Evolutionary conservation across 1,140 invertebrate genomes (phyloP).

Genomic region (Calliopsis andreniformis): DNA sequence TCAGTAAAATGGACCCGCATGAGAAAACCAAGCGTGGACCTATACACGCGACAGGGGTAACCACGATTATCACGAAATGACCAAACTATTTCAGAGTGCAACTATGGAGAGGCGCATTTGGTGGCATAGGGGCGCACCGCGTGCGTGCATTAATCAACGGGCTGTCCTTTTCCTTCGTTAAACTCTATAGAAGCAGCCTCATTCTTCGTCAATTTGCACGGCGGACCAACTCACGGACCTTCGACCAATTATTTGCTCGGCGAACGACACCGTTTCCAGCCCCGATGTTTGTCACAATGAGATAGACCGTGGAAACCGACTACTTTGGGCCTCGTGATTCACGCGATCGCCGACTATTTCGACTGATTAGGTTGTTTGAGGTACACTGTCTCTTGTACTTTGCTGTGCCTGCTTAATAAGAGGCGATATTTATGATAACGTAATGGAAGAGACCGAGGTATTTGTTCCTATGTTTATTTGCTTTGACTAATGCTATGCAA

Average conservation of each 20-base stretch:
- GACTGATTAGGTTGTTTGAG: slow-evolving; percentile 4
- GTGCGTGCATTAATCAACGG: slow-evolving; percentile 42
- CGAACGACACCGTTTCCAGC: slow-evolving; percentile 27
- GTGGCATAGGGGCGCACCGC: slow-evolving; percentile 36
- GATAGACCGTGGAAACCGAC: neutral
- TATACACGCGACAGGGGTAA: neutral
- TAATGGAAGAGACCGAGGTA: neutral
- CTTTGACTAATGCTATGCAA: too few relatives aligned
- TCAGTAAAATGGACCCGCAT: slow-evolving; percentile 72
- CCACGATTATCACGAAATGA: slow-evolving; percentile 47
- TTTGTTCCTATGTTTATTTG: neutral
- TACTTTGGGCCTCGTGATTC: slow-evolving; percentile 14
- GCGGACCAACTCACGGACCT: slow-evolving; percentile 35
- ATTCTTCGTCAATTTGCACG: slow-evolving; percentile 71
- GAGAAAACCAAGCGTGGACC: slow-evolving; percentile 63
- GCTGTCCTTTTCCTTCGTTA: slow-evolving; percentile 51
- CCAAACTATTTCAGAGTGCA: slow-evolving; percentile 33
- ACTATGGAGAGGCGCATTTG: slow-evolving; percentile 19
- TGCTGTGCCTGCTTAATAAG: neutral
- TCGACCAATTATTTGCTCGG: slow-evolving; percentile 53
- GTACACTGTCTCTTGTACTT: neutral
- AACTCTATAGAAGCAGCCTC: slow-evolving; percentile 36
- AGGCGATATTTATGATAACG: neutral
- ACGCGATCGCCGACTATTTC: neutral
- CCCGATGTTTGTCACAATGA: neutral